Percentiles rank a stretch among this genome's conserved stretches.
Conservation (phyloP, 2,113 vertebrate genomes). For the Rhabdomys dilectus region DNA sequence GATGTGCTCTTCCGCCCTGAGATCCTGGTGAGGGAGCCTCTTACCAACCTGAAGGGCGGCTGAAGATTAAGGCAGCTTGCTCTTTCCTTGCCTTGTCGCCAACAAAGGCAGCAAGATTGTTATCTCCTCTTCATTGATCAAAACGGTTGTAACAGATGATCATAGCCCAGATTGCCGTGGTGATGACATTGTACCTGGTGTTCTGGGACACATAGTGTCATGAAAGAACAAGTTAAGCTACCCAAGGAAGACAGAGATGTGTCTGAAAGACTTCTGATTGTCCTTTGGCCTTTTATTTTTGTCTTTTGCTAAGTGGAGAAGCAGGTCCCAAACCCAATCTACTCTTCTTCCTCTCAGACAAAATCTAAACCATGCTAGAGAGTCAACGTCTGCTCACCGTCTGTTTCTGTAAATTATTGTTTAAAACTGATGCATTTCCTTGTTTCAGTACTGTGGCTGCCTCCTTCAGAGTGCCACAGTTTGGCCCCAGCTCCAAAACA, state of each 20-base stretch:
- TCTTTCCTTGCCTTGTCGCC: background rate
- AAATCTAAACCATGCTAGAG: too few species aligned
- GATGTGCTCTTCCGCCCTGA: background rate
- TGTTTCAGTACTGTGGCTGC: background rate
- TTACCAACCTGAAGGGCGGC: background rate
- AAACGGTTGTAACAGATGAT: conserved; percentile 17
- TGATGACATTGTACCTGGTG: conserved; percentile 3
- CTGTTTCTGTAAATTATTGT: background rate
- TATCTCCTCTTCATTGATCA: conserved; percentile 16
- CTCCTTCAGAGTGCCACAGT: background rate
- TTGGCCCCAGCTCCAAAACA: background rate
- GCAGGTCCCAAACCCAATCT: background rate
- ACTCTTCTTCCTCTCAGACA: background rate
- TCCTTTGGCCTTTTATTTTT: background rate
- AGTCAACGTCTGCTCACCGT: background rate
- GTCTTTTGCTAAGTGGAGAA: background rate
- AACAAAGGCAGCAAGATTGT: background rate
- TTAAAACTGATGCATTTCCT: background rate
- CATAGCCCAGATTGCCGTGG: background rate
- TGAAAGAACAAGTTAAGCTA: background rate
- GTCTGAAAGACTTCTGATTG: background rate
- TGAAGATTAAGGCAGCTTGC: background rate
- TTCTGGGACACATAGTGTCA: background rate
- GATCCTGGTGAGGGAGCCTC: background rate
- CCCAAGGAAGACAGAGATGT: background rate